Base-by-base conservation (phyloP, 2,113 vertebrate genomes). In the Astatoreochromis straeleni region DNA sequence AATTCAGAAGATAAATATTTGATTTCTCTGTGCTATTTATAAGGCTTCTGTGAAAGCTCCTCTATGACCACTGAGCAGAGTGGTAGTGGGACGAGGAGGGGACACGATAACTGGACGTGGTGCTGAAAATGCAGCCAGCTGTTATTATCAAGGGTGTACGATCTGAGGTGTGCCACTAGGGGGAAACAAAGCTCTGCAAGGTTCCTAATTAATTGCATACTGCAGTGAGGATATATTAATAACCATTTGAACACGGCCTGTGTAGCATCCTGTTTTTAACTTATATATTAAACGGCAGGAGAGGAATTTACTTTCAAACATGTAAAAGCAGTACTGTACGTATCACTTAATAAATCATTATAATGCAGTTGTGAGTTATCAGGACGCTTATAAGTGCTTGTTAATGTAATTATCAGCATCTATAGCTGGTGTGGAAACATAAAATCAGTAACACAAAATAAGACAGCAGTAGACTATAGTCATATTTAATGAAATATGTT, bases 1-100 rank as follows among this genome's bases (percentile, higher is more conserved):
- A 70, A 88, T 83, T 38, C 40, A 87, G 40, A 49, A 38, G 84
- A 92, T 95, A 85, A 94, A 94, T 95, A 91, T 94, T 95, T 95
- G 26, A 94, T 95, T 65, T 12, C 58, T 13, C 24, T 24, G 68
- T 26, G 84, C 91, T 93, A 92, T 94, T 94, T 92, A 92, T 94
- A 93, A 91, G 65, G 82, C 82, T 79, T 82, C 89, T 81, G 89
- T 87, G 89, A 91, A 92, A 92, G 85, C 88, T 84, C 80, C 90
- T 73, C 84, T 9, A 42, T 26, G 5, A 80, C 82, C 7, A 51
- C n/a, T 4, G 80, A 85, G 89, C 70, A 60, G 85, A 89, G 90
- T 35, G 84, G 80, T 45, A 47, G 83, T 82, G 83, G 82, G 83
- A 87, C 53, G 55, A 33, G 21, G 45, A 83, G 87, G 91, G 91